Evolutionary conservation across 2,888 invertebrate species (phyloP).

Genomic region (Buathra laborator): DNA sequence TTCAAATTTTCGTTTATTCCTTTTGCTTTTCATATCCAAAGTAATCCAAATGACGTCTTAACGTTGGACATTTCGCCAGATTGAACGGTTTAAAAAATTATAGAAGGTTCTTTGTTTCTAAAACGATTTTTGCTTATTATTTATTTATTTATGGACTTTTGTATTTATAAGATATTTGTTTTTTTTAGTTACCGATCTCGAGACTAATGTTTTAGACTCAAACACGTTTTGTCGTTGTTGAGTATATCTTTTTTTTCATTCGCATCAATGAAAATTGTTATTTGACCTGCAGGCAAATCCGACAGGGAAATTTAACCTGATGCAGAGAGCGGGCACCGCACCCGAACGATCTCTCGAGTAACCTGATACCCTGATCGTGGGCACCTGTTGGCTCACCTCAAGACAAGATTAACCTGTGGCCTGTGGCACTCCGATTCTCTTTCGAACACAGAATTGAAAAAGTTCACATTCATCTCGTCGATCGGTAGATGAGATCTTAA

Average conservation of each 20-base stretch:
- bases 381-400: slow-evolving; percentile 82
- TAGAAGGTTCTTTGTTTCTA: too few relatives aligned
- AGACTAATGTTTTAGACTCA: too few relatives aligned
- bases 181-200: background rate
- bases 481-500: slow-evolving; percentile 33
- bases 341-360: slow-evolving; percentile 76
- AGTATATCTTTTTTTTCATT: background rate
- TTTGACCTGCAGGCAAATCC: slow-evolving; percentile 28
- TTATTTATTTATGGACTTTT: background rate
- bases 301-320: slow-evolving; percentile 72
- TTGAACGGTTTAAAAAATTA: too few relatives aligned
- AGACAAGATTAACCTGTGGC: slow-evolving; percentile 77
- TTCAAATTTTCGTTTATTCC: too few relatives aligned
- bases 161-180: slow-evolving; percentile 28
- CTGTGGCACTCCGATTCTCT: slow-evolving; percentile 45
- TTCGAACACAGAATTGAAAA: slow-evolving; percentile 2
- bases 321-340: slow-evolving; percentile 64
- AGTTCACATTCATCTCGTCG: slow-evolving; percentile 6
- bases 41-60: too few relatives aligned
- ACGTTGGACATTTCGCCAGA: too few relatives aligned
- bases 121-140: too few relatives aligned
- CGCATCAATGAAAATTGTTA: background rate
- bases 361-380: slow-evolving; percentile 79
- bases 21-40: too few relatives aligned
- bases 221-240: too few relatives aligned